These are phyloP conservation scores for Crotalus tigris DNA, from an alignment of 2,113 vertebrate species.

Conservation along the genomic window DNA sequence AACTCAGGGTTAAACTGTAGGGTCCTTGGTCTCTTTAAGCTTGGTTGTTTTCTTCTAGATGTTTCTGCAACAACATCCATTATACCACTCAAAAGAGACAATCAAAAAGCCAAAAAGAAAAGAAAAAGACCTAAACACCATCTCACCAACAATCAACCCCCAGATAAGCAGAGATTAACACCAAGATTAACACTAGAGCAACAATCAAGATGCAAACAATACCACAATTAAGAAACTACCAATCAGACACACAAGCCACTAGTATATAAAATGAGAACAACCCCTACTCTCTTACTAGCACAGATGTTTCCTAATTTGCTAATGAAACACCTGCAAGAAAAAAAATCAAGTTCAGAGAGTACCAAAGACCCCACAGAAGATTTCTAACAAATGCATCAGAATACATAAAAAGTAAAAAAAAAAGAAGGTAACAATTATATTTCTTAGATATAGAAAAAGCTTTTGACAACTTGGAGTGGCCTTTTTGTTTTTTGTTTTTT, in stretches of 20 bases:
- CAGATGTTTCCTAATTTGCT: not conserved
- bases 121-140: not conserved
- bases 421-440: not conserved
- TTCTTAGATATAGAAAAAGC: not conserved
- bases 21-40: not conserved
- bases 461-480: not conserved
- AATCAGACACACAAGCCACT: not conserved
- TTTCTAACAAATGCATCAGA: not conserved
- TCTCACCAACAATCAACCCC: not conserved
- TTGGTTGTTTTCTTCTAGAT: not conserved
- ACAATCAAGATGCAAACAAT: not conserved
- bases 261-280: not conserved
- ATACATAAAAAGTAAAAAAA: not conserved
- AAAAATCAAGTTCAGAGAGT: not conserved
- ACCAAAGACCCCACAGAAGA: not conserved
- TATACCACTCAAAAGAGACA: not conserved
- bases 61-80: not conserved
- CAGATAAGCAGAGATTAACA: not conserved
- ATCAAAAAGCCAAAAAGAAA: not conserved
- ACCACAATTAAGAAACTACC: not conserved
- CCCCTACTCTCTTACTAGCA: not conserved
- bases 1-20: not conserved
- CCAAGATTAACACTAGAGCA: not conserved
- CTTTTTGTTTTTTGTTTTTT: not conserved
- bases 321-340: not conserved